Conservation (phyloP, 2,797 vertebrate species). For the Falco berigora region DNA sequence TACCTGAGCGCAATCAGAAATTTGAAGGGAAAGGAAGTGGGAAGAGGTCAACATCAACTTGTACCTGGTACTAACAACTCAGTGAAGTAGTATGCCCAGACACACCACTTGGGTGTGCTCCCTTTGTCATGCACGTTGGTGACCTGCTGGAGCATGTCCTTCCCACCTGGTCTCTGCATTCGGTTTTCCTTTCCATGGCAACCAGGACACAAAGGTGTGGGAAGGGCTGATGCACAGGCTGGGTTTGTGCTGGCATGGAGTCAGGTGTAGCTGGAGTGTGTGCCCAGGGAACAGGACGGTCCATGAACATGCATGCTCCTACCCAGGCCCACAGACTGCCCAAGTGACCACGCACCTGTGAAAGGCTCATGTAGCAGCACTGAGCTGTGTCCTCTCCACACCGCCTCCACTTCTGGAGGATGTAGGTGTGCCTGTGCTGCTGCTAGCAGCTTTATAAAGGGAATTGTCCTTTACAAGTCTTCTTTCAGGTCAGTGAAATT, state of each 20-base stretch:
- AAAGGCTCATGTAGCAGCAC: not conserved
- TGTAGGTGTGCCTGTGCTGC: not conserved
- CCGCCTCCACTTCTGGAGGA: not conserved
- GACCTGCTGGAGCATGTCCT: not conserved
- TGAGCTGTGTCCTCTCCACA: not conserved
- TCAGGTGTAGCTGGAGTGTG: not conserved
- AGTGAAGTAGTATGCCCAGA: not conserved
- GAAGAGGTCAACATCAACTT: not conserved
- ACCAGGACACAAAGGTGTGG: not conserved
- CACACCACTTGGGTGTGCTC: not conserved
- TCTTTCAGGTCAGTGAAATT: not conserved
- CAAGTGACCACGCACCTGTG: not conserved
- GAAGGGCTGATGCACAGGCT: not conserved
- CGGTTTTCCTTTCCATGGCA: not conserved
- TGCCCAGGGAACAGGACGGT: not conserved
- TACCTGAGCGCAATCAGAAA: not conserved
- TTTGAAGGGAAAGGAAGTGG: not conserved
- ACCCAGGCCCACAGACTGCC: not conserved
- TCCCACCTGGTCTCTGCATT: not conserved
- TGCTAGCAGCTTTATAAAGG: not conserved
- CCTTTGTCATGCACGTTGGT: not conserved
- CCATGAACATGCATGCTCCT: not conserved
- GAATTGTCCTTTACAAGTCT: not conserved
- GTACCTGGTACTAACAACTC: not conserved
- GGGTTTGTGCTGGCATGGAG: not conserved